Percentiles rank a stretch among this genome's conserved stretches.
Evolutionary conservation across 2,797 vertebrate species (phyloP).

Genomic region (Scleropages formosus): DNA sequence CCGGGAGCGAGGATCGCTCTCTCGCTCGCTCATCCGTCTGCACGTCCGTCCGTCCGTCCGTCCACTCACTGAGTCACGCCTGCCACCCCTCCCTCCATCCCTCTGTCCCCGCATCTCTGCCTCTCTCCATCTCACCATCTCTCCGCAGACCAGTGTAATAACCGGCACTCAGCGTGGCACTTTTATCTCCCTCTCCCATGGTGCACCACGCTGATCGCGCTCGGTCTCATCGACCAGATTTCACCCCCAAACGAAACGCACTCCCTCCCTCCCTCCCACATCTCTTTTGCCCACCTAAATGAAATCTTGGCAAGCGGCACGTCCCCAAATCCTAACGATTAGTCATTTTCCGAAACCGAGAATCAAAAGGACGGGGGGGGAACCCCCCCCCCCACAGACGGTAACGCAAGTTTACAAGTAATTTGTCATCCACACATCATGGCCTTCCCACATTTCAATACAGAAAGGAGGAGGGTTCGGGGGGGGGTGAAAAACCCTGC

Average conservation of each 20-base stretch:
- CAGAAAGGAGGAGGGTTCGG: slow-evolving; percentile 9
- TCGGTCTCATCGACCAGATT: slow-evolving; percentile 22
- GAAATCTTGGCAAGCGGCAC: slow-evolving; percentile 45
- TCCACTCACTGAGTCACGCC: neutral
- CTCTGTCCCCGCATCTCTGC: slow-evolving; percentile 14
- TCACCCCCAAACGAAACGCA: slow-evolving; percentile 20
- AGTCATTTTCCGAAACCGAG: slow-evolving; percentile 47
- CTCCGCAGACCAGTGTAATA: slow-evolving; percentile 29
- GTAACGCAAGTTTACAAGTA: slow-evolving; percentile 64
- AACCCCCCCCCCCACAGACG: slow-evolving; percentile 45
- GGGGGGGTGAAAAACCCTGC: neutral
- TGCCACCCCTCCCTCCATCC: slow-evolving; percentile 20
- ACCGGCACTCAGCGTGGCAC: slow-evolving; percentile 28
- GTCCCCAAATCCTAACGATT: slow-evolving; percentile 47
- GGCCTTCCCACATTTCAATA: slow-evolving; percentile 32
- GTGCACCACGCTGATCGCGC: slow-evolving; percentile 25
- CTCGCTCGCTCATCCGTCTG: slow-evolving; percentile 18
- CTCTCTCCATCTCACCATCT: slow-evolving; percentile 22
- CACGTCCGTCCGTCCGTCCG: slow-evolving; percentile 4
- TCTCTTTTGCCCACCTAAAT: slow-evolving; percentile 42
- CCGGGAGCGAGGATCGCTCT: slow-evolving; percentile 27
- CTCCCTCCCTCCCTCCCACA: slow-evolving; percentile 23
- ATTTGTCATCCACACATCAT: slow-evolving; percentile 54
- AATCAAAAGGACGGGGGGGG: slow-evolving; percentile 49
- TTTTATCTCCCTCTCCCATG: slow-evolving; percentile 29